Evolutionary conservation across 1,140 invertebrate genomes (phyloP).

Genomic region (Drosophila melanogaster): Release_6_plus_ISO1_MT NT_033777.3:7456001-7456500

Average conservation of each 20-base stretch:
- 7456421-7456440: conserved; percentile 21
- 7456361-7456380: conserved; percentile 55
- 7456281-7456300: conserved; percentile 61
- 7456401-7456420: conserved; percentile 30
- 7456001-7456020: conserved; percentile 45
- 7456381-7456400: conserved; percentile 50
- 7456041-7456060: conserved; percentile 5
- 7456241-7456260: conserved; percentile 16
- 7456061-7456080: conserved; percentile 57
- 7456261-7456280: conserved; percentile 51
- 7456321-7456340: conserved; percentile 38
- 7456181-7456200: conserved; percentile 4
- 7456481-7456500: conserved; percentile 34
- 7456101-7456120: conserved; percentile 32
- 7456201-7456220: conserved; percentile 44
- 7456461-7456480: conserved; percentile 31
- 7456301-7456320: conserved; percentile 37
- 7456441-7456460: conserved; percentile 18
- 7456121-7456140: conserved; percentile 38
- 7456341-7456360: conserved; percentile 62
- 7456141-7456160: conserved; percentile 49
- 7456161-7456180: conserved; percentile 54
- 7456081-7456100: conserved; percentile 44
- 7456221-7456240: conserved; percentile 56
- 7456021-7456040: conserved; percentile 28